Evolutionary conservation across 1,140 invertebrate species (phyloP).

Genomic region (Hyposmocoma kahamanoa): DNA sequence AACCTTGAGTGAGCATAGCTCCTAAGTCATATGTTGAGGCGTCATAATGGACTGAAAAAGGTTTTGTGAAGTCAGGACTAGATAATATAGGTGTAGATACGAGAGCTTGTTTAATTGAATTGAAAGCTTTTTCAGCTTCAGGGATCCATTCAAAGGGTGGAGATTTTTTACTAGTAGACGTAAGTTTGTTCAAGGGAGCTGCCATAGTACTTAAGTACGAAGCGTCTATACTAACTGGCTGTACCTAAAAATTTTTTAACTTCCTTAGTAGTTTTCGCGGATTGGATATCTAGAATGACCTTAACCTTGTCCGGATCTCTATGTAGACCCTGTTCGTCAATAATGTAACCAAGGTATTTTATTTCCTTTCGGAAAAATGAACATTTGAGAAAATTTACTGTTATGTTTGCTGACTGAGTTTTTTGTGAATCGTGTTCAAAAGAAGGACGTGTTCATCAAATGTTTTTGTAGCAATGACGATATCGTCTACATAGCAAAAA

Average conservation of each 20-base stretch:
- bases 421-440: too few relatives aligned
- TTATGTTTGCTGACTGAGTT: too few relatives aligned
- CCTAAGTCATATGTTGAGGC: not conserved
- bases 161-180: too few relatives aligned
- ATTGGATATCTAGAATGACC: not conserved
- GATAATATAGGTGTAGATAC: not conserved
- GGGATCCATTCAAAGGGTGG: too few relatives aligned
- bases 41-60: not conserved
- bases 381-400: too few relatives aligned
- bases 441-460: slow-evolving; percentile 44
- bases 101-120: too few relatives aligned
- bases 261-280: not conserved
- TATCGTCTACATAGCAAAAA: slow-evolving; percentile 39
- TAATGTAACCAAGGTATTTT: not conserved
- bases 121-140: too few relatives aligned
- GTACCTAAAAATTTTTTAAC: not conserved
- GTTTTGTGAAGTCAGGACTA: not conserved
- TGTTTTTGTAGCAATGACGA: slow-evolving; percentile 29
- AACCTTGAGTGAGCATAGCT: not conserved
- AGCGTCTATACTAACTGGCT: not conserved
- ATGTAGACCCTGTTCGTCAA: not conserved
- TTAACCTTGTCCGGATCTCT: not conserved
- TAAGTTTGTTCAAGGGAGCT: too few relatives aligned
- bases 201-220: too few relatives aligned
- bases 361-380: not conserved